Evolutionary conservation across 2,888 invertebrate species (phyloP).

Genomic region (Aphodius sticticus): DNA sequence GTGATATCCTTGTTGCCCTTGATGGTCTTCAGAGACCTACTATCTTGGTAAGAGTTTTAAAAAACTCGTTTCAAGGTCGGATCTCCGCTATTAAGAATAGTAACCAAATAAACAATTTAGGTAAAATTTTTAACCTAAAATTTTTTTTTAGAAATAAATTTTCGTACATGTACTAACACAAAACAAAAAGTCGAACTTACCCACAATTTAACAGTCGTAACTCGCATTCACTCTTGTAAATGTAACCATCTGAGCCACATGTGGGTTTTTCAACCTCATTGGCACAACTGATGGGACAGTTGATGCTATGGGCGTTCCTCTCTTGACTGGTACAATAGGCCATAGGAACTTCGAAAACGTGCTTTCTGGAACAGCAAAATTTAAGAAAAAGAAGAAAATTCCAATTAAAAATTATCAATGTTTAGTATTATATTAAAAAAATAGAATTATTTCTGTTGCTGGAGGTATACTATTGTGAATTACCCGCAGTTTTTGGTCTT

Average conservation of each 20-base stretch:
- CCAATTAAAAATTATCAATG: constrained; percentile 9
- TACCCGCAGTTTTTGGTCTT: constrained; percentile 92
- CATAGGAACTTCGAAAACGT: constrained; percentile 92
- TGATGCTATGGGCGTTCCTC: constrained; percentile 68
- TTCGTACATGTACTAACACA: too few species aligned
- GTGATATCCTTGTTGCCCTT: too few species aligned
- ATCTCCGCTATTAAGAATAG: too few species aligned
- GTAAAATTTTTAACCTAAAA: too few species aligned
- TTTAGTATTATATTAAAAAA: constrained; percentile 26
- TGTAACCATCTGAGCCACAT: constrained; percentile 89
- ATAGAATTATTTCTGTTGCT: not conserved
- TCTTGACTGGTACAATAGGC: constrained; percentile 84
- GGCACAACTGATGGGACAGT: constrained; percentile 78
- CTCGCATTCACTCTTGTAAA: constrained; percentile 89
- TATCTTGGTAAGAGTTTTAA: too few species aligned
- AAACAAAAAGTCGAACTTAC: constrained; percentile 61
- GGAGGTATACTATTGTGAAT: constrained; percentile 43
- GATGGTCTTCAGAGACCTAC: too few species aligned
- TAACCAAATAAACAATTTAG: too few species aligned
- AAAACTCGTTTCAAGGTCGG: too few species aligned
- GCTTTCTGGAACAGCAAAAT: constrained; percentile 69
- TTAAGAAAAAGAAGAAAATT: constrained; percentile 23
- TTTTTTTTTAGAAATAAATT: constrained; percentile 7
- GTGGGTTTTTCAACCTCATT: constrained; percentile 76
- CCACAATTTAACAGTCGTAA: constrained; percentile 89